These are phyloP conservation scores for Helicoverpa zea DNA, from an alignment of 1,140 invertebrate species.

Conservation along the genomic window DNA sequence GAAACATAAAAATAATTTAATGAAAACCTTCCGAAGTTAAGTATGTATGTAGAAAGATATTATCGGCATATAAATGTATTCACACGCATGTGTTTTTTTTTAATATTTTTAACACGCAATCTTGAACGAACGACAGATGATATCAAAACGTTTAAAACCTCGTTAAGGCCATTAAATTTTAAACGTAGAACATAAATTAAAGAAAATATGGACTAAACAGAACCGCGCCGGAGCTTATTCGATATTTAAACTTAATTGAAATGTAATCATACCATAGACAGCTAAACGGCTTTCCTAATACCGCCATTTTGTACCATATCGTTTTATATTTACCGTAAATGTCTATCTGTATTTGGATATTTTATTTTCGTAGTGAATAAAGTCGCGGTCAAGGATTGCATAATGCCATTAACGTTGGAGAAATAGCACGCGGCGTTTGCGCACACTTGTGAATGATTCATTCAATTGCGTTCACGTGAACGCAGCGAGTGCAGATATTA, in stretches of 20 bases:
- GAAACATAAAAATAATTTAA: not conserved
- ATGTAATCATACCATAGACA: constrained; percentile 27
- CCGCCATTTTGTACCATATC: not conserved
- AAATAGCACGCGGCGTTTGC: constrained; percentile 36
- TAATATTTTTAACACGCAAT: not conserved
- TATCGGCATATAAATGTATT: too few species aligned
- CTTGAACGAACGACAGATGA: not conserved
- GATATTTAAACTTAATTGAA: constrained; percentile 39
- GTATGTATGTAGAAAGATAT: not conserved
- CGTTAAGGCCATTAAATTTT: constrained; percentile 3
- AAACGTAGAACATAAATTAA: constrained; percentile 5
- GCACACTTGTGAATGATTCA: constrained; percentile 36
- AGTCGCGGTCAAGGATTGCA: constrained; percentile 22
- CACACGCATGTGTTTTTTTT: not conserved
- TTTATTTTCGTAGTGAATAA: constrained; percentile 36
- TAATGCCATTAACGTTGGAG: constrained; percentile 34
- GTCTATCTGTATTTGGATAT: constrained; percentile 29
- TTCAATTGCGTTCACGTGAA: constrained; percentile 20
- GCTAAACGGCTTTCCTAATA: constrained; percentile 13
- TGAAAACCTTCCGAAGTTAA: not conserved
- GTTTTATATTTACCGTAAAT: constrained; percentile 30
- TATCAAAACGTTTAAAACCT: not conserved
- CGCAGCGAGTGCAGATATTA: not conserved
- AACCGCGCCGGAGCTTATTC: not conserved
- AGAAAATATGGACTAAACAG: constrained; percentile 28